phyloP scores from a whole-genome alignment of 2,797 vertebrate species.

The Threskiornis aethiopicus region DNA sequence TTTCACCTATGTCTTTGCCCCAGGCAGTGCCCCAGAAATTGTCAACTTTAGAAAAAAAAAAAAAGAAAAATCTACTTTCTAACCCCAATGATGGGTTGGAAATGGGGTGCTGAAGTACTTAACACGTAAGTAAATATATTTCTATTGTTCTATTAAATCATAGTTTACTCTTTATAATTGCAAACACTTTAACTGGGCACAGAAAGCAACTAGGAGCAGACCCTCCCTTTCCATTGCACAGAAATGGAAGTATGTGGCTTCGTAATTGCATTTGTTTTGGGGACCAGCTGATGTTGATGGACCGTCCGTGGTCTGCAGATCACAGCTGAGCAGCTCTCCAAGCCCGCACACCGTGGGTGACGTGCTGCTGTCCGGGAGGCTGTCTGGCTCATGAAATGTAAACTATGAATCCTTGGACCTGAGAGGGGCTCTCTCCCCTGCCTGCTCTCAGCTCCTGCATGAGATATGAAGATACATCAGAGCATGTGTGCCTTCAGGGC shows the following conservation, averaged over 20 bases:
- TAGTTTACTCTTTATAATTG: not conserved
- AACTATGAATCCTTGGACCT: not conserved
- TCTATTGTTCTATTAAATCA: not conserved
- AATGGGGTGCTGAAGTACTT: not conserved
- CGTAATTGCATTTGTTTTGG: not conserved
- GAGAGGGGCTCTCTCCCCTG: not conserved
- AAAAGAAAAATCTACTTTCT: not conserved
- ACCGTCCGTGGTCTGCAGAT: not conserved
- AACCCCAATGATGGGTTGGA: not conserved
- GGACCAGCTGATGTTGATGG: not conserved
- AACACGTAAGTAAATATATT: not conserved
- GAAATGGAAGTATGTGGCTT: not conserved
- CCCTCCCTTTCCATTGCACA: not conserved
- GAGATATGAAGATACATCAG: fast-evolving
- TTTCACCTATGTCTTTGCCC: not conserved
- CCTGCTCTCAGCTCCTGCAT: not conserved
- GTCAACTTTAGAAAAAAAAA: not conserved
- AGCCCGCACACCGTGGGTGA: not conserved
- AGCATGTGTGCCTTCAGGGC: not conserved
- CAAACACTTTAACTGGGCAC: not conserved
- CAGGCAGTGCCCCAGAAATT: not conserved
- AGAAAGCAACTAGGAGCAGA: not conserved
- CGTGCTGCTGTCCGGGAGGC: not conserved
- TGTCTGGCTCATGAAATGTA: not conserved
- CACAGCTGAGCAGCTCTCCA: not conserved